Evolutionary conservation across 2,113 vertebrate species (phyloP).

Genomic region (Capreolus pygargus): DNA sequence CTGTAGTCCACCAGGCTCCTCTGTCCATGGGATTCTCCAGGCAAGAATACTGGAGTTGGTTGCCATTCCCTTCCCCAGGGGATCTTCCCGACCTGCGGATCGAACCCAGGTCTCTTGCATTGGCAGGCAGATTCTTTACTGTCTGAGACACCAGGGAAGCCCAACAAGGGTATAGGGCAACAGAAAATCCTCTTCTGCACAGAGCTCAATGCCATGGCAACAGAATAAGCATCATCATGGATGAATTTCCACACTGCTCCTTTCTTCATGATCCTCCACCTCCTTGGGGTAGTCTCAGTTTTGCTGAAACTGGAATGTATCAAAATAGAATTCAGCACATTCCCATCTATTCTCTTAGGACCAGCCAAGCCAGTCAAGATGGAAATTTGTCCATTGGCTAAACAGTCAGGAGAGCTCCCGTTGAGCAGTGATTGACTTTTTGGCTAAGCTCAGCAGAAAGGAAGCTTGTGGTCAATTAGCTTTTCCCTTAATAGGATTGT

Average conservation of each 20-base stretch:
- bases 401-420: neutral
- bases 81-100: neutral
- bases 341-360: slow-evolving; percentile 33
- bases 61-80: neutral
- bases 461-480: slow-evolving; percentile 51
- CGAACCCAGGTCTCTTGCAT: neutral
- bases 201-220: neutral
- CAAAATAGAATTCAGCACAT: slow-evolving; percentile 32
- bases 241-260: neutral
- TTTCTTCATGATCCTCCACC: neutral
- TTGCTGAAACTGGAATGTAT: slow-evolving; percentile 62
- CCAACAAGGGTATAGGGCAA: neutral
- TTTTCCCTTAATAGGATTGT: slow-evolving; percentile 57
- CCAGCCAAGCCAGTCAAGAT: slow-evolving; percentile 3
- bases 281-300: neutral
- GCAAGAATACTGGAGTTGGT: neutral
- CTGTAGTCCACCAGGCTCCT: neutral
- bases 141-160: neutral
- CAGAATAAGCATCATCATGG: neutral
- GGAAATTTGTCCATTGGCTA: slow-evolving; percentile 39
- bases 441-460: slow-evolving; percentile 60
- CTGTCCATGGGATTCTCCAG: neutral
- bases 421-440: slow-evolving; percentile 44
- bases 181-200: neutral
- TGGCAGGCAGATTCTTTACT: neutral